These are phyloP conservation scores for Tenrec ecaudatus DNA, from an alignment of 2,113 vertebrate species.

Conservation along the genomic window DNA sequence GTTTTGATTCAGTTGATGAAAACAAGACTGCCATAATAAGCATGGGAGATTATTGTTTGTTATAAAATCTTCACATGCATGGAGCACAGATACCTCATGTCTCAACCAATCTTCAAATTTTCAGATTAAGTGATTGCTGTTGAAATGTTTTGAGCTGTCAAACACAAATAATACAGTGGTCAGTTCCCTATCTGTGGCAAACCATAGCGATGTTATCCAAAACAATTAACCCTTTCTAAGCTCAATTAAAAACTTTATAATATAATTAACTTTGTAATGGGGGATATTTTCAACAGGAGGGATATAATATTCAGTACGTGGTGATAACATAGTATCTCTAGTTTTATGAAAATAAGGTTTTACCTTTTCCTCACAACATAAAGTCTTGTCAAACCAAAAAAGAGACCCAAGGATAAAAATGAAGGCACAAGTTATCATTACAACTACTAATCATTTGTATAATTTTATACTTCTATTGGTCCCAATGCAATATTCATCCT, in stretches of 20 bases:
- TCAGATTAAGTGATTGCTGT: conserved; percentile 52
- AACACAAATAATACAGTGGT: conserved; percentile 41
- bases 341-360: conserved; percentile 47
- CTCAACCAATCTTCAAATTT: conserved; percentile 65
- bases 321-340: not conserved
- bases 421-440: conserved; percentile 1
- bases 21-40: not conserved
- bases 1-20: not conserved
- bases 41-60: not conserved
- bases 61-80: conserved; percentile 65
- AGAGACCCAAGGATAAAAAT: not conserved
- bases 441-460: not conserved
- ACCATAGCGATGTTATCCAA: conserved; percentile 55
- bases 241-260: conserved; percentile 51
- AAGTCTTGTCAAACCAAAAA: conserved; percentile 30
- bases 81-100: conserved; percentile 43
- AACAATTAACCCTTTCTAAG: conserved; percentile 29
- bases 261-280: conserved; percentile 41
- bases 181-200: conserved; percentile 68
- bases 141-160: conserved; percentile 61
- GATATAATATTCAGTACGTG: not conserved
- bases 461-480: conserved; percentile 32
- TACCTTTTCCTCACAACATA: not conserved
- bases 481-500: not conserved
- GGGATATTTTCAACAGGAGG: conserved; percentile 9